Evolutionary conservation across 2,888 invertebrate species (phyloP).

Genomic region (Tetramorium bicarinatum): DNA sequence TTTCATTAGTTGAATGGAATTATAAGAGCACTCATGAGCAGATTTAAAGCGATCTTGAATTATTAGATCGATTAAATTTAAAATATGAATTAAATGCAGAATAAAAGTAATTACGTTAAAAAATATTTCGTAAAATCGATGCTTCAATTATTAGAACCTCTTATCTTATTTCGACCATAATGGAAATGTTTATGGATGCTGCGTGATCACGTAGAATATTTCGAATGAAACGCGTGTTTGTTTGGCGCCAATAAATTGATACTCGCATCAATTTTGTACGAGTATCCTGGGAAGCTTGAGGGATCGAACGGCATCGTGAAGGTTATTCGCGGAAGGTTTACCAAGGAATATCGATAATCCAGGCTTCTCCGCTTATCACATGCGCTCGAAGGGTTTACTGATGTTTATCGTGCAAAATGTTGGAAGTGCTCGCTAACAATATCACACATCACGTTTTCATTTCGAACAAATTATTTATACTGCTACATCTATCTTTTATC

Average conservation of each 20-base stretch:
- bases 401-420: slow-evolving; percentile 48
- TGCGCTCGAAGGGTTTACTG: slow-evolving; percentile 40
- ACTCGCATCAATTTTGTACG: slow-evolving; percentile 46
- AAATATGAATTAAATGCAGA: not conserved
- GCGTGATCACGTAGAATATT: slow-evolving; percentile 5
- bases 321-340: slow-evolving; percentile 47
- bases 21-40: no score
- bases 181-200: slow-evolving; percentile 5
- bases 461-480: slow-evolving; percentile 19
- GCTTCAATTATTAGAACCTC: not conserved
- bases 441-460: slow-evolving; percentile 35
- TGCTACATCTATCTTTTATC: not conserved
- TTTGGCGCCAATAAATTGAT: slow-evolving; percentile 49
- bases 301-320: slow-evolving; percentile 37
- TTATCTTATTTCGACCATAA: not conserved
- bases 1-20: no score
- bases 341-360: slow-evolving; percentile 56
- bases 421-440: slow-evolving; percentile 43
- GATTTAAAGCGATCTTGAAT: no score
- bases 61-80: not conserved
- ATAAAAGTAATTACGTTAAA: not conserved
- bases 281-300: slow-evolving; percentile 40
- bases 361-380: slow-evolving; percentile 42
- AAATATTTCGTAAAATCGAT: not conserved
- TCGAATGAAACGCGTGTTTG: slow-evolving; percentile 39